These are phyloP conservation scores for Fissipunctia ypsillon DNA, from an alignment of 2,888 invertebrate species.

Conservation along the genomic window DNA sequence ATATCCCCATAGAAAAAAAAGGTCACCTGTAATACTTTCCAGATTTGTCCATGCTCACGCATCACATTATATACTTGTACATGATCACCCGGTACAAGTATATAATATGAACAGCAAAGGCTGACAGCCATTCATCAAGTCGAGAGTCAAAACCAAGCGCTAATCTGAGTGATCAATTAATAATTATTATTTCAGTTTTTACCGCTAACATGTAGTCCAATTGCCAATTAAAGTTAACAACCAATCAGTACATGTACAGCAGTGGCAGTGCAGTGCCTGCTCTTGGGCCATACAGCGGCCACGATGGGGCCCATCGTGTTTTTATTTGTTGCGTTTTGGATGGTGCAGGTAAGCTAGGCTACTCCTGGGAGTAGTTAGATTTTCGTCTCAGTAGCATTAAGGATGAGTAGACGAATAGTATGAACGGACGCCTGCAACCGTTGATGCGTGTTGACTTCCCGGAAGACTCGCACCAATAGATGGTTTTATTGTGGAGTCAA, in stretches of 20 bases:
- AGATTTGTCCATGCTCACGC: background rate
- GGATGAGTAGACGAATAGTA: background rate
- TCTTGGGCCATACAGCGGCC: constrained; percentile 17
- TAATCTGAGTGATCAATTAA: constrained; percentile 19
- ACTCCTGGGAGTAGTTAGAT: background rate
- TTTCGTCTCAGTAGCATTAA: background rate
- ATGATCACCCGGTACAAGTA: background rate
- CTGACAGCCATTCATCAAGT: background rate
- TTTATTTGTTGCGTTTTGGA: constrained; percentile 31
- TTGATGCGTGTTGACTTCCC: background rate
- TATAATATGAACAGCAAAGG: background rate
- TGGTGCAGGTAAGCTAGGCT: constrained; percentile 50
- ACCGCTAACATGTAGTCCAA: constrained; percentile 32
- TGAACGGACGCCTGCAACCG: background rate
- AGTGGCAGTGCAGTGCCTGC: constrained; percentile 24
- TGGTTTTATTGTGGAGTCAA: background rate
- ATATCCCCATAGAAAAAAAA: background rate
- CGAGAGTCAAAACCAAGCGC: background rate
- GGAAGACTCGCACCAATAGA: background rate
- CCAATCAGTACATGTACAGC: constrained; percentile 18
- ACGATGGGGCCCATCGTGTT: constrained; percentile 18
- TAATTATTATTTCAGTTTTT: constrained; percentile 5
- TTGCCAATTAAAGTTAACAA: constrained; percentile 44
- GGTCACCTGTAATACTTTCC: background rate
- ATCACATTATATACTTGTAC: no score